phyloP scores from a whole-genome alignment of 2,888 invertebrate genomes.

The Tipula vernalis region DNA sequence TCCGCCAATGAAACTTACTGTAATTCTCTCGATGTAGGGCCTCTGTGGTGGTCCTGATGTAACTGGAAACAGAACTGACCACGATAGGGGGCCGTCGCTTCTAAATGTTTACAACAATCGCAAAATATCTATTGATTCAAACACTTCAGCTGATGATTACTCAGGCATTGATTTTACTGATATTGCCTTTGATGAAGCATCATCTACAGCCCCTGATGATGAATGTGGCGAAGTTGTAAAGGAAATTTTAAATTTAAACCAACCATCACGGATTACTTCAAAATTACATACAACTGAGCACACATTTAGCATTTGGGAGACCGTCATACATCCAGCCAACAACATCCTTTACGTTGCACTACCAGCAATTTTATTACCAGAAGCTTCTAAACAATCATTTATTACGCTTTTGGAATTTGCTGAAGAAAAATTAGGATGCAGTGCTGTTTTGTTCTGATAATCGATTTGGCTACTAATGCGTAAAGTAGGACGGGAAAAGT shows the following conservation, averaged over 20 bases:
- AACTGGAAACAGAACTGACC: slow-evolving; percentile 54
- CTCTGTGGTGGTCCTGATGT: slow-evolving; percentile 99
- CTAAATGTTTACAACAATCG: slow-evolving; percentile 37
- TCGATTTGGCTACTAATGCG: too few relatives aligned
- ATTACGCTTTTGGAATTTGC: slow-evolving; percentile 89
- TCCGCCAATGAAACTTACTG: slow-evolving; percentile 61
- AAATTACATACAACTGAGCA: slow-evolving; percentile 66
- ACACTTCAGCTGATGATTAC: slow-evolving; percentile 29
- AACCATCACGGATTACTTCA: slow-evolving; percentile 59
- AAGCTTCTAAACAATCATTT: slow-evolving; percentile 91
- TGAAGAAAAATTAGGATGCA: slow-evolving; percentile 79
- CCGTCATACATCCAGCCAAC: slow-evolving; percentile 43
- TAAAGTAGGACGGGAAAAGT: too few relatives aligned
- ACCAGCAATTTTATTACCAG: slow-evolving; percentile 73
- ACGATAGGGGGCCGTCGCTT: slow-evolving; percentile 37
- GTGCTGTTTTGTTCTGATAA: slow-evolving; percentile 59
- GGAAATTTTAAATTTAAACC: slow-evolving; percentile 55
- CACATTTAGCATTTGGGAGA: slow-evolving; percentile 72
- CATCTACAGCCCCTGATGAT: slow-evolving; percentile 29
- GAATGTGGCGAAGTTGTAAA: slow-evolving; percentile 40
- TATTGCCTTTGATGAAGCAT: slow-evolving; percentile 27
- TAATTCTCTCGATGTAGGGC: slow-evolving; percentile 95
- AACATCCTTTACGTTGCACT: slow-evolving; percentile 79
- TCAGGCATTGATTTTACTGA: slow-evolving; percentile 30
- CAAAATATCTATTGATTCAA: slow-evolving; percentile 35